Conservation (phyloP, 2,113 vertebrate species). For the Lagenorhynchus albirostris region DNA sequence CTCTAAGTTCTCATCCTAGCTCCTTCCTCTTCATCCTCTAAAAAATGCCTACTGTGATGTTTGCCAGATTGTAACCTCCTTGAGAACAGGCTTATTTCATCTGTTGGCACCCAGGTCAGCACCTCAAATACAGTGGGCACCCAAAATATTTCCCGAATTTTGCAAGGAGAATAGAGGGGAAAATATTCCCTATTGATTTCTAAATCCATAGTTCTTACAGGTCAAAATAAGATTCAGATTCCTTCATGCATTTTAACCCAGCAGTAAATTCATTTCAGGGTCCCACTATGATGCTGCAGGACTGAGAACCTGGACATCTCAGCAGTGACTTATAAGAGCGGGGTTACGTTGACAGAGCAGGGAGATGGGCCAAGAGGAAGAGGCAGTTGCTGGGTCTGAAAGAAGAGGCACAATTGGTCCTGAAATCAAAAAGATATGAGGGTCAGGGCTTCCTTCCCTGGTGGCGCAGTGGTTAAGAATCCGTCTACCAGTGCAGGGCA, state of each 20-base stretch:
- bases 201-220: background rate
- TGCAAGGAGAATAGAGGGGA: background rate
- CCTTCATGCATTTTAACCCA: background rate
- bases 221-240: background rate
- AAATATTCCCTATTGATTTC: background rate
- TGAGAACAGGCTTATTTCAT: background rate
- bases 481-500: too few species aligned
- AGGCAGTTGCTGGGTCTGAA: background rate
- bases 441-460: too few species aligned
- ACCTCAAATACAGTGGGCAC: background rate
- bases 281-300: background rate
- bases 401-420: background rate
- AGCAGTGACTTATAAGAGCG: background rate
- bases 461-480: too few species aligned
- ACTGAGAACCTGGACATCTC: background rate
- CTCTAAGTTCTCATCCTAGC: background rate
- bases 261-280: background rate
- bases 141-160: background rate
- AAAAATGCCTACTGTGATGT: background rate
- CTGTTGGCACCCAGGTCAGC: background rate
- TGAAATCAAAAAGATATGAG: background rate
- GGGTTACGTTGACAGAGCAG: background rate
- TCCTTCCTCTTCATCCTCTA: background rate
- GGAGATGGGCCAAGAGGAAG: background rate
- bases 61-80: background rate